Conservation (phyloP, 2,888 invertebrate species). For the Pemphredon lugubris region DNA sequence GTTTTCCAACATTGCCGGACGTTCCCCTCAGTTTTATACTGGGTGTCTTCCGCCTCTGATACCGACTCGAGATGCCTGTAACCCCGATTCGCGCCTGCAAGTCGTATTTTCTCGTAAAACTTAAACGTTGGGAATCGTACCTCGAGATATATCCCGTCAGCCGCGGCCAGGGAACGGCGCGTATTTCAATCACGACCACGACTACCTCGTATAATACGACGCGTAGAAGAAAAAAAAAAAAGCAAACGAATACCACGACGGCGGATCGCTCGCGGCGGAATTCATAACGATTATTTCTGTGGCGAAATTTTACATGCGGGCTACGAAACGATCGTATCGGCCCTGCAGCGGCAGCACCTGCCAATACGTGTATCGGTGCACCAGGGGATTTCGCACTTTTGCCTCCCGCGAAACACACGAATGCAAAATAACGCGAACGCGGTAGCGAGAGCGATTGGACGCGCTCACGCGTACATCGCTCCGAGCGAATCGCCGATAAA, state of each 20-base stretch:
- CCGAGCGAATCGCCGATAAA: conserved; percentile 41
- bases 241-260: conserved; percentile 9
- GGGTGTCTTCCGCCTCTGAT: too few relatives aligned
- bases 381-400: conserved; percentile 6
- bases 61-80: too few relatives aligned
- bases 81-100: neutral
- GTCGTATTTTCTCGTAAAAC: neutral
- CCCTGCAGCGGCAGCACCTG: conserved; percentile 24
- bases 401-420: conserved; percentile 10
- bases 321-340: conserved; percentile 19
- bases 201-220: neutral
- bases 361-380: neutral
- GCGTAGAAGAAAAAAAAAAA: conserved; percentile 3
- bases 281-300: conserved; percentile 33
- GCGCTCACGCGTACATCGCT: conserved; percentile 19
- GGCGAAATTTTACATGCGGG: conserved; percentile 21
- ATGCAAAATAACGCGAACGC: conserved; percentile 22
- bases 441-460: conserved; percentile 31
- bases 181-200: neutral
- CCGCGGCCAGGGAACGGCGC: neutral
- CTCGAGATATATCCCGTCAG: neutral
- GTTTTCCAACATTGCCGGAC: too few relatives aligned
- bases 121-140: neutral
- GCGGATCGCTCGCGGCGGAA: conserved; percentile 25
- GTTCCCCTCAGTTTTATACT: too few relatives aligned